A percentile compares a stretch with the other conserved stretches of the same genome.
phyloP scores from a whole-genome alignment of 2,113 vertebrate genomes.

The Sorex araneus region DNA sequence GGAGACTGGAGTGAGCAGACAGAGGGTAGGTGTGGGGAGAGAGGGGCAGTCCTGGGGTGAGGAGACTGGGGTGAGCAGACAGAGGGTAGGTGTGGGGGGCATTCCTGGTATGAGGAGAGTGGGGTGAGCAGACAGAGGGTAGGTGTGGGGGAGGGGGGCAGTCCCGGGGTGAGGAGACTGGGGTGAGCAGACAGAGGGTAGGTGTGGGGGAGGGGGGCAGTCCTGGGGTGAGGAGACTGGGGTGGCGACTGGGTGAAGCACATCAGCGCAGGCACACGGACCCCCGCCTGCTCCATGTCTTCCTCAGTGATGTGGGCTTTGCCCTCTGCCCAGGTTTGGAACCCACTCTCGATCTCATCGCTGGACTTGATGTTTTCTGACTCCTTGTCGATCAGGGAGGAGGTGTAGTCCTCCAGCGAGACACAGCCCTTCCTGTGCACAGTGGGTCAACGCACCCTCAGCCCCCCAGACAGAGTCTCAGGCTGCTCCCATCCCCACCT shows the following conservation, averaged over 20 bases:
- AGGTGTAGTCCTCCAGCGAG: constrained; percentile 77
- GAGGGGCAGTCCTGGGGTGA: no score
- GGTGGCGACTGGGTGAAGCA: background rate
- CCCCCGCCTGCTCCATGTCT: constrained; percentile 80
- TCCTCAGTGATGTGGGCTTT: constrained; percentile 84
- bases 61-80: no score
- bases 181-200: no score
- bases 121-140: background rate
- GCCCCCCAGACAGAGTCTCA: background rate
- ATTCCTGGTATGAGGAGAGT: no score
- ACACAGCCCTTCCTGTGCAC: constrained; percentile 79
- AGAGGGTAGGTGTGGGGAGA: no score
- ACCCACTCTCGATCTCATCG: constrained; percentile 76
- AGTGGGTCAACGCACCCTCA: background rate
- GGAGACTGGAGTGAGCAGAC: no score
- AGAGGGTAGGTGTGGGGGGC: no score
- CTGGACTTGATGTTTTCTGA: constrained; percentile 84
- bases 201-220: no score
- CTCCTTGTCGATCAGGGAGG: constrained; percentile 83
- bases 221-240: background rate
- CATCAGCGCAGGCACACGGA: no score
- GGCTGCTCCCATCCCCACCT: no score
- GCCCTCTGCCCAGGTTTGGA: constrained; percentile 82
- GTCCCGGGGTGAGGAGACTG: no score
- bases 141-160: no score